These are phyloP conservation scores for Pelochelys cantorii DNA, from an alignment of 2,797 vertebrate species.

Conservation along the genomic window DNA sequence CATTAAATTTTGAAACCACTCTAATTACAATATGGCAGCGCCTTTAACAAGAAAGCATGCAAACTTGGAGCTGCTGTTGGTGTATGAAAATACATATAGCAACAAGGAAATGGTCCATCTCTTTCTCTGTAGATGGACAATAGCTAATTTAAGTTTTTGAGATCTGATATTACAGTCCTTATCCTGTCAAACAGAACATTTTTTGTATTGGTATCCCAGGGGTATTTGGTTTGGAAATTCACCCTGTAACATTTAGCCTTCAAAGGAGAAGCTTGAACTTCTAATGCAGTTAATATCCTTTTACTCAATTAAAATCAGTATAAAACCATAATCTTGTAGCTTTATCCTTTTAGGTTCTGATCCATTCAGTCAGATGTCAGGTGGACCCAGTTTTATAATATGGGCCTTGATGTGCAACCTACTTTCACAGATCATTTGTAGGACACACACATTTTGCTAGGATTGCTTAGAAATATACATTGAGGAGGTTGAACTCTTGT, in stretches of 20 bases:
- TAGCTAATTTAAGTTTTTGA: background rate
- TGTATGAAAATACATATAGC: too few relatives aligned
- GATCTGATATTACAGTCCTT: background rate
- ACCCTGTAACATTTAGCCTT: background rate
- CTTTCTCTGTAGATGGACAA: background rate
- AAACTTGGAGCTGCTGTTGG: constrained; percentile 24
- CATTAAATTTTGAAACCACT: constrained; percentile 74
- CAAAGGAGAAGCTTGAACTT: background rate
- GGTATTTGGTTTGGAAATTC: too few relatives aligned
- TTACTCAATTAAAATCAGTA: too few relatives aligned
- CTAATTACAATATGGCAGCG: constrained; percentile 64
- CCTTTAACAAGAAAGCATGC: constrained; percentile 44
- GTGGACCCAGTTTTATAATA: too few relatives aligned
- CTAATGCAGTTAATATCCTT: background rate
- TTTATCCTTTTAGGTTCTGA: too few relatives aligned
- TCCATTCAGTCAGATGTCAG: too few relatives aligned
- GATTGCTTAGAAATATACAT: background rate
- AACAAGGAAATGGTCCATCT: background rate
- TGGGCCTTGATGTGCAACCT: background rate
- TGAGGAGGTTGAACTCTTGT: background rate
- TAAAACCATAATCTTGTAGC: too few relatives aligned
- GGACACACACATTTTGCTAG: background rate
- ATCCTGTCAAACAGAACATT: too few relatives aligned
- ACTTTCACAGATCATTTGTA: background rate
- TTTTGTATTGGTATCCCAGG: too few relatives aligned